These are phyloP conservation scores for Tribolium madens DNA, from an alignment of 1,140 invertebrate genomes.

Conservation along the genomic window DNA sequence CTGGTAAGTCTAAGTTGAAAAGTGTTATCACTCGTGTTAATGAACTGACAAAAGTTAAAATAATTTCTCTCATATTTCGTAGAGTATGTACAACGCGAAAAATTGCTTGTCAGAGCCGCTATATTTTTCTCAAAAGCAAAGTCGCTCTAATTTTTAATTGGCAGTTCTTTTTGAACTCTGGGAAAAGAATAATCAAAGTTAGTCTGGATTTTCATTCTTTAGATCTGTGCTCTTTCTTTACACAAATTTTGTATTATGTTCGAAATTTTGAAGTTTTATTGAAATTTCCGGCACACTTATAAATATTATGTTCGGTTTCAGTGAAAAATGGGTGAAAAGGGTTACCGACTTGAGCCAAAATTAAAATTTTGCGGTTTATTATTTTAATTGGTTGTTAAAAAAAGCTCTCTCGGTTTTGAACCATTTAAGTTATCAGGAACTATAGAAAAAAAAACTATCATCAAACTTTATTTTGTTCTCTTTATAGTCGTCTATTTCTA, in stretches of 20 bases:
- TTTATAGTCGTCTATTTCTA: neutral
- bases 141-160: constrained; percentile 6
- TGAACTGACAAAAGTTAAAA: constrained; percentile 21
- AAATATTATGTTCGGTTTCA: neutral
- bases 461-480: neutral
- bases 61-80: constrained; percentile 8
- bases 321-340: neutral
- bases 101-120: no score
- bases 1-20: constrained; percentile 26
- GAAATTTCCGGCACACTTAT: neutral
- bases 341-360: neutral
- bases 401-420: no score
- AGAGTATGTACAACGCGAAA: no score
- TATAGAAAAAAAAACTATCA: neutral
- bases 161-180: neutral
- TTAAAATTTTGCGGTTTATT: neutral
- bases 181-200: neutral
- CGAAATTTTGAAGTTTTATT: constrained; percentile 6
- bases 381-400: neutral
- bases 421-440: no score
- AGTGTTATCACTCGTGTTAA: constrained; percentile 24
- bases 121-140: neutral
- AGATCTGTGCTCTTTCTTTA: neutral
- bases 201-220: neutral
- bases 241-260: constrained; percentile 14